A percentile compares a stretch with the other conserved stretches of the same genome.
Evolutionary conservation across 2,113 vertebrate genomes (phyloP).

Genomic region (Sorex araneus): DNA sequence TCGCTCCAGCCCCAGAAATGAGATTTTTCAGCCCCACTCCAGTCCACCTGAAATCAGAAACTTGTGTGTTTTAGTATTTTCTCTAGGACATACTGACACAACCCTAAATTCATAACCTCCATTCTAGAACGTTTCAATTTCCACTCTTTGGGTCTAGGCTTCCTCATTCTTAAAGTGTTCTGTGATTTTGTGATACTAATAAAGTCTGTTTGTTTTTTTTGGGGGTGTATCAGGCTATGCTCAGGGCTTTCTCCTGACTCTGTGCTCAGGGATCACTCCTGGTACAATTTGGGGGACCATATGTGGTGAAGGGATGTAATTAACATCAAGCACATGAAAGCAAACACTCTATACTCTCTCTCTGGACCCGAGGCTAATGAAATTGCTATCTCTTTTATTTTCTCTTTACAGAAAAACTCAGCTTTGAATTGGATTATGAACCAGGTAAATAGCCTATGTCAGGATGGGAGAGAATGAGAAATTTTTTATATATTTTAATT

Average conservation of each 20-base stretch:
- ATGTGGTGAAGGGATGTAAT: too few species aligned
- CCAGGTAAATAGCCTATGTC: conserved; percentile 73
- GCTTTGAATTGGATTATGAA: conserved; percentile 82
- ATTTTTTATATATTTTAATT: background rate
- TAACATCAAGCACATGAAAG: too few species aligned
- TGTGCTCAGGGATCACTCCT: too few species aligned
- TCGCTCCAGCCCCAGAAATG: too few species aligned
- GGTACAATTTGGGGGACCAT: too few species aligned
- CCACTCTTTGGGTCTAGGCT: background rate
- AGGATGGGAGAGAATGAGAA: background rate
- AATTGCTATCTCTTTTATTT: conserved; percentile 13
- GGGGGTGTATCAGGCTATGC: too few species aligned
- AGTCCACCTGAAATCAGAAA: background rate
- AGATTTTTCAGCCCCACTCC: background rate
- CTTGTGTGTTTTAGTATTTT: background rate
- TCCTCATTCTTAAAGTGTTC: background rate
- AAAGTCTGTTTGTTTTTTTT: background rate
- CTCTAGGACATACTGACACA: too few species aligned
- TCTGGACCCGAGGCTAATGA: background rate
- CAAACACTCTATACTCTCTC: too few species aligned
- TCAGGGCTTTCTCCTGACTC: too few species aligned
- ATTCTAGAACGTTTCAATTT: background rate
- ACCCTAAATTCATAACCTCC: background rate
- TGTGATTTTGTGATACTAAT: background rate
- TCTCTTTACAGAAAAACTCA: conserved; percentile 78